Percentiles rank a stretch among this genome's conserved stretches.
Evolutionary conservation across 2,888 invertebrate genomes (phyloP).

Genomic region (Cryptosula pallasiana): DNA sequence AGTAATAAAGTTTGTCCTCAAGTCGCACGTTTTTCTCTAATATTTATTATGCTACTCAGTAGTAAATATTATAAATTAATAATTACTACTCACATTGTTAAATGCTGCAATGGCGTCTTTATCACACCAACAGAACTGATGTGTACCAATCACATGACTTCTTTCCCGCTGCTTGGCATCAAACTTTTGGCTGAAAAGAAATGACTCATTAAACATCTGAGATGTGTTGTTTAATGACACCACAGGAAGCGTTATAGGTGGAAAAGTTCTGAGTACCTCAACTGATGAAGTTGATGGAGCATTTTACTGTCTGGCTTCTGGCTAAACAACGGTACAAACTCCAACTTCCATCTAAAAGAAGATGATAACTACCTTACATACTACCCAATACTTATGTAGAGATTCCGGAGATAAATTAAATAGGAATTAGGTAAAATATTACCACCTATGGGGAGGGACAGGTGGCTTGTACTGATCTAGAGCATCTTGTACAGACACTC

Average conservation of each 20-base stretch:
- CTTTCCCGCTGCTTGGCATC: constrained; percentile 29
- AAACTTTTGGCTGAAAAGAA: constrained; percentile 20
- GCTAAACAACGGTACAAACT: background rate
- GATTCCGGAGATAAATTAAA: no score
- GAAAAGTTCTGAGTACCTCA: no score
- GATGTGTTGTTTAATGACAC: background rate
- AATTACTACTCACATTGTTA: constrained; percentile 36
- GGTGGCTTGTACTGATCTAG: constrained; percentile 40
- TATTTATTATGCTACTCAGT: no score
- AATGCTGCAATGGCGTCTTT: constrained; percentile 37
- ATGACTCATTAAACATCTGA: background rate
- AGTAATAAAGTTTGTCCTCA: no score
- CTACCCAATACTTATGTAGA: no score
- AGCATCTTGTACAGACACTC: constrained; percentile 38
- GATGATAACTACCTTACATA: no score
- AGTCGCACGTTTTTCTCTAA: no score
- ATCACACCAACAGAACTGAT: constrained; percentile 46
- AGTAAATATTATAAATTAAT: background rate
- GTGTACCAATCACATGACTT: constrained; percentile 35
- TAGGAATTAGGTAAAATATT: no score
- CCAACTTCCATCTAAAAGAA: constrained; percentile 15
- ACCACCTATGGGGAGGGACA: constrained; percentile 38
- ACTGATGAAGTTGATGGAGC: no score
- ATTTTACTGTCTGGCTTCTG: no score
- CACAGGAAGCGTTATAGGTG: background rate